These are phyloP conservation scores for Heliconius melpomene DNA, from an alignment of 1,140 invertebrate genomes.

Conservation along the genomic window DNA sequence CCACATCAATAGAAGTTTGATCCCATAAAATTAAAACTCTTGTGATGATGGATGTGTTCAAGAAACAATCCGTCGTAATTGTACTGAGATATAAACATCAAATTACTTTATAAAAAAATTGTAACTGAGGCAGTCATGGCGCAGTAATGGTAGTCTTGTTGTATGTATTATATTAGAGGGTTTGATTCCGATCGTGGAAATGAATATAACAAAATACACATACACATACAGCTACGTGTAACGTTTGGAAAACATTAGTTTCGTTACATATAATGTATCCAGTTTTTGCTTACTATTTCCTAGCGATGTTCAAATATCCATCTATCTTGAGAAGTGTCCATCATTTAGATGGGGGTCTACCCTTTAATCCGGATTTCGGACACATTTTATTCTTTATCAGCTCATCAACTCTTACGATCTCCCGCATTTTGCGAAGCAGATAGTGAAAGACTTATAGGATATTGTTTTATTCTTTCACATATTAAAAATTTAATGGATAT, in stretches of 20 bases:
- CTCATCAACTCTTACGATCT: background rate
- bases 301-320: constrained; percentile 16
- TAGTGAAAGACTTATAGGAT: background rate
- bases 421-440: background rate
- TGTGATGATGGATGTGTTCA: constrained; percentile 4
- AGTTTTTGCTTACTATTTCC: constrained; percentile 19
- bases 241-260: too few relatives aligned
- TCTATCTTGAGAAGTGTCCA: constrained; percentile 28
- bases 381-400: constrained; percentile 9
- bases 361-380: constrained; percentile 24
- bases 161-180: too few relatives aligned
- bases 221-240: too few relatives aligned
- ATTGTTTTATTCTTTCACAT: background rate
- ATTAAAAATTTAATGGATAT: background rate
- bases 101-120: background rate
- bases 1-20: constrained; percentile 16
- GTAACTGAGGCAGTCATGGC: too few relatives aligned
- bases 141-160: too few relatives aligned
- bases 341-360: constrained; percentile 22
- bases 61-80: constrained; percentile 4
- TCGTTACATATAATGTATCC: too few relatives aligned
- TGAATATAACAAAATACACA: too few relatives aligned
- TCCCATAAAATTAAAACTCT: constrained; percentile 17
- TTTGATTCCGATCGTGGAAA: too few relatives aligned
- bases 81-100: background rate